phyloP scores from a whole-genome alignment of 2,113 vertebrate species.

The Phaethornis superciliosus region DNA sequence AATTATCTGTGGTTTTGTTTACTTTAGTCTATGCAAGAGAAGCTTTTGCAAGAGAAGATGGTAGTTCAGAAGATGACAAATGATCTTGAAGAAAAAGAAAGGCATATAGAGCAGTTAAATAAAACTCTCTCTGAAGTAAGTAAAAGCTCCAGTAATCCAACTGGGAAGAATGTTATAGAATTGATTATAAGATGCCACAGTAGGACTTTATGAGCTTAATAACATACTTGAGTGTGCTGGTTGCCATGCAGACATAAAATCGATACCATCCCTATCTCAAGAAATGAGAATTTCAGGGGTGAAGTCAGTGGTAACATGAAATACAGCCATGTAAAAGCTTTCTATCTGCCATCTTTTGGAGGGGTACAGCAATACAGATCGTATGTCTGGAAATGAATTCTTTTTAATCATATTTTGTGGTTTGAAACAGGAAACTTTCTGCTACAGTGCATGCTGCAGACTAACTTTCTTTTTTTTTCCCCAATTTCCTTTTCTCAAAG shows the following conservation, averaged over 20 bases:
- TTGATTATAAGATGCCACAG: not conserved
- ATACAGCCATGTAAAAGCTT: not conserved
- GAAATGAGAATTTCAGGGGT: not conserved
- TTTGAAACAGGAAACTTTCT: not conserved
- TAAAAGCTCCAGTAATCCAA: not conserved
- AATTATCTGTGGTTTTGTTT: not conserved
- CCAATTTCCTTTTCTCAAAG: constrained; percentile 41
- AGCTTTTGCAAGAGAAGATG: constrained; percentile 77
- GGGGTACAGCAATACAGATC: not conserved
- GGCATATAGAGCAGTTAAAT: constrained; percentile 70
- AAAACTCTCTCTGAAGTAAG: constrained; percentile 81
- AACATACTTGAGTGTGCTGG: not conserved
- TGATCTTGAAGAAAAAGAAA: constrained; percentile 80
- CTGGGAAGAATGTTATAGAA: not conserved
- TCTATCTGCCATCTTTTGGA: not conserved
- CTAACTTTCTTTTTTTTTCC: not conserved
- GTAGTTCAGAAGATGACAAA: constrained; percentile 75
- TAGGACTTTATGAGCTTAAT: not conserved
- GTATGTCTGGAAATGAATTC: not conserved
- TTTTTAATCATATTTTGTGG: not conserved
- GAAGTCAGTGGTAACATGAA: not conserved
- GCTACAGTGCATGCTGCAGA: not conserved
- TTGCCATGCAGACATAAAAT: not conserved
- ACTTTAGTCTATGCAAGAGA: constrained; percentile 80
- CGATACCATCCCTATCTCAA: not conserved